These are phyloP conservation scores for Anguilla obscura DNA, from an alignment of 2,797 vertebrate species.

Conservation along the genomic window DNA sequence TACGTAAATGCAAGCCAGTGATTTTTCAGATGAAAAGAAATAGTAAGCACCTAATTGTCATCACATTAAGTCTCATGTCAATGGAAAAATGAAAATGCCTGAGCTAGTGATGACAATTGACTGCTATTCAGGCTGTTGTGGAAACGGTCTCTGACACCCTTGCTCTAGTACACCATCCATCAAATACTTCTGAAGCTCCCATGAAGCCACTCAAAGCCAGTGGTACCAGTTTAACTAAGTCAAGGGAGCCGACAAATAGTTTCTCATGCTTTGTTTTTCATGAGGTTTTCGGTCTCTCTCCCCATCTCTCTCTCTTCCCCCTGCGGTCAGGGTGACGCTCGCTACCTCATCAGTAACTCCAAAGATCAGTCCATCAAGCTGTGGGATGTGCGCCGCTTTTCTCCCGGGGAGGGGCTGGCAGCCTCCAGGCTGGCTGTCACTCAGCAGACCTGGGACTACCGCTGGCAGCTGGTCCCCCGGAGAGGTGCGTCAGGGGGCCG, in stretches of 20 bases:
- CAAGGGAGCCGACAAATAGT: not conserved
- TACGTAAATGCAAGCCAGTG: not conserved
- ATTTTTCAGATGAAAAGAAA: not conserved
- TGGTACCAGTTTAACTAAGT: not conserved
- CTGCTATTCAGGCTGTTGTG: not conserved
- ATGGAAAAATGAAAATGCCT: not conserved
- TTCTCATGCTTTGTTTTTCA: not conserved
- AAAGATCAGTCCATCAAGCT: constrained; percentile 96
- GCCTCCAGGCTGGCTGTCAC: constrained; percentile 87
- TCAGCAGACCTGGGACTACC: constrained; percentile 93
- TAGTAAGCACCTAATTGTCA: not conserved
- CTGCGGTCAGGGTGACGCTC: constrained; percentile 79
- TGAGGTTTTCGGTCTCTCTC: not conserved
- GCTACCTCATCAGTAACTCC: constrained; percentile 91
- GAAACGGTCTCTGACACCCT: not conserved
- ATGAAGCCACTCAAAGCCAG: not conserved
- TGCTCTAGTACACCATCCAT: not conserved
- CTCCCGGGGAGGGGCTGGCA: constrained; percentile 84
- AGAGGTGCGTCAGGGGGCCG: constrained; percentile 72
- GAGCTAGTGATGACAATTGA: not conserved
- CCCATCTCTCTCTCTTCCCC: not conserved
- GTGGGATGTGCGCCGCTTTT: constrained; percentile 90
- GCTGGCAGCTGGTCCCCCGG: constrained; percentile 92
- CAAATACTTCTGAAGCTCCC: not conserved
- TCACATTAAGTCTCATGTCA: not conserved